Evolutionary conservation across 2,888 invertebrate species (phyloP).

Genomic region (Timema podura): DNA sequence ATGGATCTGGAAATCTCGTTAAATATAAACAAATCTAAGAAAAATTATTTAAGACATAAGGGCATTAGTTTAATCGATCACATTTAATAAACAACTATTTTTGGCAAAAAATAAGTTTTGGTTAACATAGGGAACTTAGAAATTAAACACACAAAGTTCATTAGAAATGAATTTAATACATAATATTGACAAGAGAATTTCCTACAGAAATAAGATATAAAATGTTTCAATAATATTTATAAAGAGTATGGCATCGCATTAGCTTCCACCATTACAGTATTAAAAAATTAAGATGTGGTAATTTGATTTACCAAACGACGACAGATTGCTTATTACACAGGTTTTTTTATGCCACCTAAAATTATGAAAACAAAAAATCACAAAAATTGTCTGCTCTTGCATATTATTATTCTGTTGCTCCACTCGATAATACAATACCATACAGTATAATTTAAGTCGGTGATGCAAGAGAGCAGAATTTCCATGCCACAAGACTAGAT

Average conservation of each 20-base stretch:
- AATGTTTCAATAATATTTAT: constrained; percentile 15
- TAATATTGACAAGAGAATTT: constrained; percentile 30
- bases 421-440: constrained; percentile 31
- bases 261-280: constrained; percentile 23
- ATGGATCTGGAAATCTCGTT: too few species aligned
- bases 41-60: too few species aligned
- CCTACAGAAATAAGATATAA: constrained; percentile 27
- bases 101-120: too few species aligned
- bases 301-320: constrained; percentile 26
- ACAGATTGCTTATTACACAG: constrained; percentile 25
- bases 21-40: too few species aligned
- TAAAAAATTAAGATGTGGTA: constrained; percentile 22
- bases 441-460: constrained; percentile 23
- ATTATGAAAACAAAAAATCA: constrained; percentile 23
- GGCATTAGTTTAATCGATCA: too few species aligned
- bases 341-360: constrained; percentile 22
- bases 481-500: constrained; percentile 25
- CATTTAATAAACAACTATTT: too few species aligned
- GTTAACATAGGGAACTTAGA: too few species aligned
- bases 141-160: constrained; percentile 26
- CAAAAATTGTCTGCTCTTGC: constrained; percentile 20
- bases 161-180: constrained; percentile 35
- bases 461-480: constrained; percentile 26
- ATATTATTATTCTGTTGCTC: constrained; percentile 23
- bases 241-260: constrained; percentile 11